phyloP scores from a whole-genome alignment of 1,140 invertebrate species.

The Neotoxoptera formosana region DNA sequence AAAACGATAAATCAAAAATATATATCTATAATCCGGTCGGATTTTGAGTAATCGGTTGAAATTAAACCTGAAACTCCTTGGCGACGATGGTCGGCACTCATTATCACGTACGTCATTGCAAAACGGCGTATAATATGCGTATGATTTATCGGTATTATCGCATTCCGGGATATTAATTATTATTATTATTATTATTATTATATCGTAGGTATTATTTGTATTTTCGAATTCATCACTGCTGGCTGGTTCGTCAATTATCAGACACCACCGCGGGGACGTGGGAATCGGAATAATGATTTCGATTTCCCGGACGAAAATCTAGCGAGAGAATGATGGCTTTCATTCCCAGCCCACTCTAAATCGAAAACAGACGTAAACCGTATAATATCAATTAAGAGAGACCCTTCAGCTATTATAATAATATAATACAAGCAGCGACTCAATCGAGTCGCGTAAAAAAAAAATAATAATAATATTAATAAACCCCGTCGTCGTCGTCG shows the following conservation, averaged over 20 bases:
- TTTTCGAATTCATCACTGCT: background rate
- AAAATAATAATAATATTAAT: constrained; percentile 19
- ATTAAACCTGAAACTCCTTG: constrained; percentile 23
- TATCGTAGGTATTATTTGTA: background rate
- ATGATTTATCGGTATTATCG: constrained; percentile 16
- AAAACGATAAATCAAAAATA: constrained; percentile 18
- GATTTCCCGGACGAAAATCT: background rate
- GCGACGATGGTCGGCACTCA: background rate
- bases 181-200: background rate
- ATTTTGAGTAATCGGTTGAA: background rate
- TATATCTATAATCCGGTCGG: background rate
- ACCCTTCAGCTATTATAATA: background rate
- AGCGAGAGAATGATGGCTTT: background rate
- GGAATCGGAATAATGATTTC: background rate
- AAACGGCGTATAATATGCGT: constrained; percentile 12
- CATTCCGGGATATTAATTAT: constrained; percentile 9
- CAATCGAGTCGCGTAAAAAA: background rate
- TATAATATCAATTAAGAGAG: constrained; percentile 42
- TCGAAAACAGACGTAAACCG: constrained; percentile 34
- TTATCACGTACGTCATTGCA: constrained; percentile 7
- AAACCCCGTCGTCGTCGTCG: constrained; percentile 27
- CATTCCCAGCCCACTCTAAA: background rate
- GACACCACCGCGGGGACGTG: background rate
- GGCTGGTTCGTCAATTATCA: background rate
- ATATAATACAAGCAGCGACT: background rate